These are phyloP conservation scores for Cylindroiulus punctatus DNA, from an alignment of 2,888 invertebrate genomes.

Conservation along the genomic window DNA sequence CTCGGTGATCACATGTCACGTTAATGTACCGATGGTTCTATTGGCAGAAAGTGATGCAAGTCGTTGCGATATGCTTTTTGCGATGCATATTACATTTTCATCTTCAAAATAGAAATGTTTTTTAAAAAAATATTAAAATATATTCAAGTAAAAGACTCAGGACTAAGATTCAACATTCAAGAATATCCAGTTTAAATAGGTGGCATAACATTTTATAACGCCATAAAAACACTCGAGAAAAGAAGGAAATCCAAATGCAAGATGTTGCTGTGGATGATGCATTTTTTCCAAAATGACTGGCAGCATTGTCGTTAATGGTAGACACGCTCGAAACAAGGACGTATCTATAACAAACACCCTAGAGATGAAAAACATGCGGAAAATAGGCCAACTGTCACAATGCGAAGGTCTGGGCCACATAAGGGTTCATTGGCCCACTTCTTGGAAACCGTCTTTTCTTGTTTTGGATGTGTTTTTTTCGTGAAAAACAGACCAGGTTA, in stretches of 20 bases:
- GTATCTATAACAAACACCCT: conserved; percentile 36
- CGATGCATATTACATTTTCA: too few species aligned
- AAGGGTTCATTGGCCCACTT: conserved; percentile 55
- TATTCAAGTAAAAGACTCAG: too few species aligned
- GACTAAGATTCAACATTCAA: too few species aligned
- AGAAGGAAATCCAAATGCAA: neutral
- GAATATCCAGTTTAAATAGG: too few species aligned
- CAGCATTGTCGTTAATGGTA: conserved; percentile 24
- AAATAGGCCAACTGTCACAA: conserved; percentile 54
- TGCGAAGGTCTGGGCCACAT: conserved; percentile 55
- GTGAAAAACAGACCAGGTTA: neutral
- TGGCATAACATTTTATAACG: too few species aligned
- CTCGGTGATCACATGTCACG: too few species aligned
- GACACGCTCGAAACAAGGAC: conserved; percentile 24
- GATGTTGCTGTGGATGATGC: neutral
- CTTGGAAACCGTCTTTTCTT: neutral
- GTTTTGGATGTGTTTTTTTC: neutral
- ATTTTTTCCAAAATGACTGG: neutral
- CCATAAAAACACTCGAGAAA: neutral
- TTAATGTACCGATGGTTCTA: too few species aligned
- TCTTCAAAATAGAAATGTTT: too few species aligned
- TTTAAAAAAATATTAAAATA: too few species aligned
- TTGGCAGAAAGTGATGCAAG: too few species aligned
- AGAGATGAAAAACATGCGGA: conserved; percentile 16
- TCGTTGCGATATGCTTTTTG: too few species aligned